Evolutionary conservation across 1,140 invertebrate genomes (phyloP).

Genomic region (Venustaconcha ellipsiformis): DNA sequence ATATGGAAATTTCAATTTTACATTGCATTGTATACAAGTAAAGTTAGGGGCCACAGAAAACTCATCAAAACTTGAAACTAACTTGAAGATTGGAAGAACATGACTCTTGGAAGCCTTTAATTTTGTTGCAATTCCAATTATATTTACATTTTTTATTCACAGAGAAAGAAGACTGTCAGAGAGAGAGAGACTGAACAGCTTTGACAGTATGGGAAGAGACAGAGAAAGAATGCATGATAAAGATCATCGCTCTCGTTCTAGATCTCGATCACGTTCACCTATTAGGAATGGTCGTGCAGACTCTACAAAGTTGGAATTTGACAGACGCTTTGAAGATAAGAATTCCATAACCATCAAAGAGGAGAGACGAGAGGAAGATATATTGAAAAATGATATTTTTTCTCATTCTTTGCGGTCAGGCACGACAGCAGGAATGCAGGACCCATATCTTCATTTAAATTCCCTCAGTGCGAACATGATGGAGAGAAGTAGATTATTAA

Average conservation of each 20-base stretch:
- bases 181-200: conserved; percentile 25
- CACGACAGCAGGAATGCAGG: background rate
- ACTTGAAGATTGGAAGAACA: too few relatives aligned
- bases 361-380: conserved; percentile 40
- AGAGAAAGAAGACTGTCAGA: conserved; percentile 41
- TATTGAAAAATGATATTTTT: conserved; percentile 30
- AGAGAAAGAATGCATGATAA: conserved; percentile 35
- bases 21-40: too few relatives aligned
- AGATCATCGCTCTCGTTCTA: conserved; percentile 26
- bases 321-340: conserved; percentile 41
- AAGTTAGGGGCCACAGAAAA: too few relatives aligned
- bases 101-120: too few relatives aligned
- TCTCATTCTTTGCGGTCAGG: background rate
- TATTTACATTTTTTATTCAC: conserved; percentile 1
- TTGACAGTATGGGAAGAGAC: conserved; percentile 12
- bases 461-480: conserved; percentile 25
- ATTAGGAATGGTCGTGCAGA: conserved; percentile 53
- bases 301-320: conserved; percentile 40
- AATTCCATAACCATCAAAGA: conserved; percentile 53
- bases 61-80: too few relatives aligned
- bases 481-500: conserved; percentile 41
- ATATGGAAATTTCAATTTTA: too few relatives aligned
- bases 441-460: conserved; percentile 33
- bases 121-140: too few relatives aligned
- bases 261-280: conserved; percentile 53